Evolutionary conservation across 2,113 vertebrate species (phyloP).

Genomic region (Bos javanicus): DNA sequence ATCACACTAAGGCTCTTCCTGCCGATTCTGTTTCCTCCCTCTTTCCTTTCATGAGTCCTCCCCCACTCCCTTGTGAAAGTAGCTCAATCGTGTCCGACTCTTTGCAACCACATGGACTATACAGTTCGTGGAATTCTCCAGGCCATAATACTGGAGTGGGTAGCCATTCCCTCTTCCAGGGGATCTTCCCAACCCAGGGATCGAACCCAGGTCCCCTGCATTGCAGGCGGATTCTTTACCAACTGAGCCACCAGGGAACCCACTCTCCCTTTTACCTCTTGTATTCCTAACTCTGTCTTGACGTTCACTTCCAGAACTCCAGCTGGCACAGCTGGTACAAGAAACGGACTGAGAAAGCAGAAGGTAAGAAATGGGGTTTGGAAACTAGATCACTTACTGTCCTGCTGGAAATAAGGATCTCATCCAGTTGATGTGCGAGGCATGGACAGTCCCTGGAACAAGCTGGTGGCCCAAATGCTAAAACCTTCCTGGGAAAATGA

Average conservation of each 20-base stretch:
- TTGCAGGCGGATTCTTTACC: neutral
- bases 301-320: slow-evolving; percentile 5
- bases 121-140: neutral
- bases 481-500: neutral
- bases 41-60: neutral
- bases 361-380: neutral
- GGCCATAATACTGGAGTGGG: neutral
- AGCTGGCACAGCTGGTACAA: neutral
- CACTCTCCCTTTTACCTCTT: neutral
- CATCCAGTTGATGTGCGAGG: neutral
- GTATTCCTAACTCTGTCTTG: neutral
- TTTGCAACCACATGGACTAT: neutral
- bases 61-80: neutral
- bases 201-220: neutral
- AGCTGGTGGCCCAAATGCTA: neutral
- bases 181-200: neutral
- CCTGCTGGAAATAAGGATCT: neutral
- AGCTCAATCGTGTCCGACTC: neutral
- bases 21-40: neutral
- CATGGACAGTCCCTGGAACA: neutral
- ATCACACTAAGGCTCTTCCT: neutral
- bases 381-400: neutral
- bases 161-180: neutral
- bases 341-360: neutral
- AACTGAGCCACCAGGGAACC: neutral